Evolutionary conservation across 2,113 vertebrate genomes (phyloP), one percentile per base, ranked within the genome.

Genomic region (Cyphomyrus discorhynchus): DNA sequence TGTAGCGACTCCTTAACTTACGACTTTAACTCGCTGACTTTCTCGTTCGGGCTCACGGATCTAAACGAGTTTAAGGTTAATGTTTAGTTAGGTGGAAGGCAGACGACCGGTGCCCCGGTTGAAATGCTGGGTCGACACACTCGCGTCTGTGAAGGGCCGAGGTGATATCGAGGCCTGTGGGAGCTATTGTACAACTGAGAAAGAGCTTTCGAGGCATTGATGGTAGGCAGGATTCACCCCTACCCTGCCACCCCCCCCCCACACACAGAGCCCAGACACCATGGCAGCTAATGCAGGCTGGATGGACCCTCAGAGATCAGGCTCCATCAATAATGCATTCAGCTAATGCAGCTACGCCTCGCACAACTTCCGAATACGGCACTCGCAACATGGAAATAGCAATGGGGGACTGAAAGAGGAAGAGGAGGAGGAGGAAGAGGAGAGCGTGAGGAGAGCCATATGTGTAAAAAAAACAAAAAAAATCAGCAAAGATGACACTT

Each of bases 291-390:
- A 84, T 90, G 87, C 90, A 89, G 89, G 27, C 70, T 85, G 86
- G 86, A 70, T 47, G 82, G 45, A 77, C 74, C 88, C 77, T 74
- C 88, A 89, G 86, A 92, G 89, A 89, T 88, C 89, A 90, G 84
- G 49, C 46, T 83, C 58, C 89, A 91, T 92, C 83, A 92, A 92
- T 92, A 92, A 93, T 92, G 49, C 77, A 93, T 93, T 66, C 49
- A 74, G 53, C 92, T 91, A 91, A 92, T 92, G 87, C 89, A 90
- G 58, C 89, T 84, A 50, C 10, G 46, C 86, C 84, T 47, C 89
- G 27, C 89, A 86, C 62, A 90, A 45, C 5, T 82, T 86, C 56
- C 24, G 42, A 39, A 70, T 86, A 83, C 56, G 27, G 80, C 27
- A 50, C 86, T 91, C 91, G 92, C 92, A 90, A 90, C 92, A 88